phyloP scores from a whole-genome alignment of 2,113 vertebrate species.

The Chaetodon trifascialis region DNA sequence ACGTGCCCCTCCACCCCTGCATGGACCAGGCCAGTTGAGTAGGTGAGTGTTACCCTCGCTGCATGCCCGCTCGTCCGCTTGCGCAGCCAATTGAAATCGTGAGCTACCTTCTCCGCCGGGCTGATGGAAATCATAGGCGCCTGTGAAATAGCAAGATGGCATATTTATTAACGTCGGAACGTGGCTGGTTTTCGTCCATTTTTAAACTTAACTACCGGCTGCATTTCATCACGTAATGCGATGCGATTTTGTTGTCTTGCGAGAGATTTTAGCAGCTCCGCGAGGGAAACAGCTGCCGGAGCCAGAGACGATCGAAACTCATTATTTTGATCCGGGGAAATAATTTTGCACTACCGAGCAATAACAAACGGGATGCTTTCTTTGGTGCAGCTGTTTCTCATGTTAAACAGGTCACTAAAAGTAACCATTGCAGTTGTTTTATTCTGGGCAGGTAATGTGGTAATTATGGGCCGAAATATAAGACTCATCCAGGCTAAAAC shows the following conservation, averaged over 20 bases:
- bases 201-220: neutral
- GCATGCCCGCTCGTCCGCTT: constrained; percentile 1
- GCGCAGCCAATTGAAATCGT: constrained; percentile 19
- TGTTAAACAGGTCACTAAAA: constrained; percentile 7
- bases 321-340: neutral
- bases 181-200: neutral
- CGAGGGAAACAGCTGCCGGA: constrained; percentile 22
- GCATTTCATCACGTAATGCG: neutral
- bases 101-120: constrained; percentile 27
- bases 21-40: constrained; percentile 73
- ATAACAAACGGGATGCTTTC: constrained; percentile 6
- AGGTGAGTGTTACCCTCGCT: constrained; percentile 78
- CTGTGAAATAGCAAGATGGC: constrained; percentile 37
- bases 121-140: constrained; percentile 45
- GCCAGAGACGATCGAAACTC: constrained; percentile 10
- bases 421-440: fast-evolving
- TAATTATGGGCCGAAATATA: neutral
- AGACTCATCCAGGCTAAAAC: neutral
- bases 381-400: constrained; percentile 5
- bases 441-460: neutral
- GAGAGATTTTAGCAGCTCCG: neutral
- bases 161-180: constrained; percentile 12
- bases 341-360: neutral
- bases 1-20: constrained; percentile 54
- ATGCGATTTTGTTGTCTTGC: neutral